Conservation (phyloP, 1,140 invertebrate genomes). For the Cydia pomonella region DNA sequence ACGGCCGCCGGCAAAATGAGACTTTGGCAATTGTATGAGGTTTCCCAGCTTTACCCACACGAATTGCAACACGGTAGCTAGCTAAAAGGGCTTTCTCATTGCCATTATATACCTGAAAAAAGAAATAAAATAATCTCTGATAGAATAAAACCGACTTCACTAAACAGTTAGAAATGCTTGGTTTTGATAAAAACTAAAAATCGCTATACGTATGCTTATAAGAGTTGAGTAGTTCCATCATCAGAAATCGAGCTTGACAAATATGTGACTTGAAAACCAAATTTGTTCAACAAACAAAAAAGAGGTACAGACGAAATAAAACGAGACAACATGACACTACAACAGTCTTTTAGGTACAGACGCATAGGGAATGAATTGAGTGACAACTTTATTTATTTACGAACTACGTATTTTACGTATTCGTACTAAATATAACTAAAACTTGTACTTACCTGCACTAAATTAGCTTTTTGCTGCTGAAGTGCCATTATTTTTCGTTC, state of each 20-base stretch:
- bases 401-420: background rate
- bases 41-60: background rate
- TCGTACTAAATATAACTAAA: background rate
- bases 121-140: no score
- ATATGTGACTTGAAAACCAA: no score
- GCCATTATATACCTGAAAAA: no score
- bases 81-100: conserved; percentile 41
- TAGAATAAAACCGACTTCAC: no score
- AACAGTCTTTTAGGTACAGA: background rate
- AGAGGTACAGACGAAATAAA: no score
- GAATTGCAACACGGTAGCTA: background rate
- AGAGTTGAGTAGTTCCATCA: no score
- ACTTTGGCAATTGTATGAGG: background rate
- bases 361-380: background rate
- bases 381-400: background rate
- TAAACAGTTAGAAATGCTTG: no score
- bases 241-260: no score
- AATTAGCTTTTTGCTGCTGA: conserved; percentile 12
- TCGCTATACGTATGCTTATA: no score
- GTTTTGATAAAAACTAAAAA: no score
- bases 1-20: background rate
- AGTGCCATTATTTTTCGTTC: conserved; percentile 2
- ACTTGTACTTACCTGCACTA: conserved; percentile 1
- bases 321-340: no score
- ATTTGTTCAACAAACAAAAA: no score